A percentile compares a stretch with the other conserved stretches of the same genome.
Evolutionary conservation across 2,113 vertebrate species (phyloP).

Genomic region (Forbesichthys agassizii): DNA sequence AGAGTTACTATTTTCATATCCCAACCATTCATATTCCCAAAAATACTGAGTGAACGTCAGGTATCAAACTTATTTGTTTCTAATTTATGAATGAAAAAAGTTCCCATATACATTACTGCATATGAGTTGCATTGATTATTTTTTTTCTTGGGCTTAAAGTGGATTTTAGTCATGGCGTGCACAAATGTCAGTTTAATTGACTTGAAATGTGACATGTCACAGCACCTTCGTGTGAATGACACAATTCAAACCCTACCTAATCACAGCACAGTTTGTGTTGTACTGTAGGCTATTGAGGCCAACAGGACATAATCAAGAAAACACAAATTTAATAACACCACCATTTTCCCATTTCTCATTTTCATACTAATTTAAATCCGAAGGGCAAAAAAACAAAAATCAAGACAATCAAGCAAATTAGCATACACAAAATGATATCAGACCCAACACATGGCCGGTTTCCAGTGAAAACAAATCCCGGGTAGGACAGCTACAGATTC

Average conservation of each 20-base stretch:
- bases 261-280: conserved; percentile 18
- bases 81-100: conserved; percentile 1
- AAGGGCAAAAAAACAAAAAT: conserved; percentile 4
- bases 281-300: conserved; percentile 19
- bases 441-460: conserved; percentile 50
- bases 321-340: conserved; percentile 34
- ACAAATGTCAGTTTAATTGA: conserved; percentile 33
- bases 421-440: conserved; percentile 55
- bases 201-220: conserved; percentile 4
- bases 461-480: conserved; percentile 38
- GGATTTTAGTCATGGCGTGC: conserved; percentile 3
- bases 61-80: background rate
- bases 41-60: background rate
- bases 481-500: conserved; percentile 34
- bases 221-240: conserved; percentile 13
- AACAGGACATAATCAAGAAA: conserved; percentile 32
- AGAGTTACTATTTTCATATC: background rate
- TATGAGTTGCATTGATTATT: conserved; percentile 1
- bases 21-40: no score
- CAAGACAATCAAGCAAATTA: conserved; percentile 52
- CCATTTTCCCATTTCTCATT: conserved; percentile 1
- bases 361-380: conserved; percentile 12
- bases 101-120: background rate
- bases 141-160: conserved; percentile 8
- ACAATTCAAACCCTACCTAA: conserved; percentile 29